phyloP scores from a whole-genome alignment of 2,113 vertebrate genomes.

The Mastomys natalensis region DNA sequence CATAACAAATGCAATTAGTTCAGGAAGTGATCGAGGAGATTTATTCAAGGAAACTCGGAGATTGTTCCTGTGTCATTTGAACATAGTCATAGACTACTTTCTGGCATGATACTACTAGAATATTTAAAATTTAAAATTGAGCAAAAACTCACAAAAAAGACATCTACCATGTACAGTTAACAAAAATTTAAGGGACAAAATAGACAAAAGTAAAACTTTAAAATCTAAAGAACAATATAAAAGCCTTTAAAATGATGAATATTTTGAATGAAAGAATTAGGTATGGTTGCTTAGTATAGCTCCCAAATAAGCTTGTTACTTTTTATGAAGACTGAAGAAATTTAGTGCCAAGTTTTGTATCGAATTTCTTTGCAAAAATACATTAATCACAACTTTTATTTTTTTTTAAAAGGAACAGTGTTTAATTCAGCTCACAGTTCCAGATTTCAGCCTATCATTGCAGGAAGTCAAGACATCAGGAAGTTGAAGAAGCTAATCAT shows the following conservation, averaged over 20 bases:
- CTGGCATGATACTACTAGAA: neutral
- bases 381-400: neutral
- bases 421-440: neutral
- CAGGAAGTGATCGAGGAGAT: neutral
- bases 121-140: conserved; percentile 15
- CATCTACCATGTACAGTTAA: neutral
- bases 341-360: neutral
- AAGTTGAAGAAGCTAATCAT: neutral
- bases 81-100: neutral
- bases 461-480: neutral
- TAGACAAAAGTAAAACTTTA: neutral
- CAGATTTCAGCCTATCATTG: neutral
- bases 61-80: neutral
- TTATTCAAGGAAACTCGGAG: conserved; percentile 9
- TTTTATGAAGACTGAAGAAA: conserved; percentile 18
- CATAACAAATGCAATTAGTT: neutral
- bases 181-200: neutral
- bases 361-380: neutral
- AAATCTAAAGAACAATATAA: neutral
- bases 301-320: neutral
- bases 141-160: conserved; percentile 4
- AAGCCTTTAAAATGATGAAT: neutral
- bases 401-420: neutral
- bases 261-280: neutral
- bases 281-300: neutral